Evolutionary conservation across 2,113 vertebrate genomes (phyloP).

Genomic region (Dicaeum eximium): DNA sequence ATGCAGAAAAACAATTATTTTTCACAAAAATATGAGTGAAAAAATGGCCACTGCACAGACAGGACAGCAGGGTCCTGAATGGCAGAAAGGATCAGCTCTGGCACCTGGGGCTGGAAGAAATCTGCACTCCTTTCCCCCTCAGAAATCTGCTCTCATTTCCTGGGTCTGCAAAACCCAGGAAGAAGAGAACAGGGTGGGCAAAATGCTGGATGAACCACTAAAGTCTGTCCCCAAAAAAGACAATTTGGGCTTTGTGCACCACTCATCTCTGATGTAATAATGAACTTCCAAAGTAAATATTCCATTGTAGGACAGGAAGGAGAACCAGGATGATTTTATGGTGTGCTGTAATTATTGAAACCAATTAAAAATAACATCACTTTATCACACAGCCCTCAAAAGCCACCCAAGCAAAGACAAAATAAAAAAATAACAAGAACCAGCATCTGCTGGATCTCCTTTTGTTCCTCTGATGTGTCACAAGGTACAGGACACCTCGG

Average conservation of each 20-base stretch:
- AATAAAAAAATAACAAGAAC: background rate
- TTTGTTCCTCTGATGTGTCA: background rate
- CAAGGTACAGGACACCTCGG: background rate
- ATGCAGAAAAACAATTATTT: background rate
- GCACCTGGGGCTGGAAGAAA: background rate
- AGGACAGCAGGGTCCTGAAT: background rate
- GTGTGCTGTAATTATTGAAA: background rate
- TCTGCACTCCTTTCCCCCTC: background rate
- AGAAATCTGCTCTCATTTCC: background rate
- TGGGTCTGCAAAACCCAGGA: background rate
- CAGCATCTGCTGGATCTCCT: background rate
- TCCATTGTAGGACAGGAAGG: background rate
- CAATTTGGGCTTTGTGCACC: background rate
- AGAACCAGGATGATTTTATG: background rate
- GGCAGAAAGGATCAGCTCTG: background rate
- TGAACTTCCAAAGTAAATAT: background rate
- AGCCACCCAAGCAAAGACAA: background rate
- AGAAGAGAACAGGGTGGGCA: background rate
- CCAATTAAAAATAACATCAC: background rate
- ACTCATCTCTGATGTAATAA: background rate
- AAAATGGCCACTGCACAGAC: background rate
- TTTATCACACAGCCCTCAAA: background rate
- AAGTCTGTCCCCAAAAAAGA: background rate
- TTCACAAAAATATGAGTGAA: background rate
- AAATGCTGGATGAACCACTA: rapidly evolving